Base-by-base conservation (phyloP, 2,888 invertebrate genomes). In the Drosophila siamana region DNA sequence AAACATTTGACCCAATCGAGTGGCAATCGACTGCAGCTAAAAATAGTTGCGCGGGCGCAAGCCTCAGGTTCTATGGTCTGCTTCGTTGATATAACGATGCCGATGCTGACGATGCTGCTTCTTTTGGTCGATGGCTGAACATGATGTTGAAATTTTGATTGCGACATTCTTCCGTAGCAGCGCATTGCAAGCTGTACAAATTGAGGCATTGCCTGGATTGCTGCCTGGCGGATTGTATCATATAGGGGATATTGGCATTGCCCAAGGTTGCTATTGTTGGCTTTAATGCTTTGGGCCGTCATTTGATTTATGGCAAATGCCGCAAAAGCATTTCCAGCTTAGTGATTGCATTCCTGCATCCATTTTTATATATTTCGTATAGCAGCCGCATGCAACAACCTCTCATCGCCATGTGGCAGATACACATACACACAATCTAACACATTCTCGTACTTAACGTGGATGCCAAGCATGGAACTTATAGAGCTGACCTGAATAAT, bases 81-180 rank as follows among this genome's bases (percentile, higher is more conserved):
- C 8, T 43, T 28, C 30, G 2, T 4, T 33, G 30, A 33, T 33
- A 19, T 19, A 19, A 3, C 19, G 13, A 11, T 47, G 46, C 48
- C 36, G 36, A 41, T 57, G 22, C 46, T 48, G 13, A 16, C 50
- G 30, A 52, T 46, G 24, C 38, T 13, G 33, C 30, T 48, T 63
- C 63, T 47, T 50, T 30, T 55, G 55, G 61, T 64, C 57, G 48
- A 46, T 52, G 60, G 68, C 70, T 67, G 24, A 80, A 83, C 83
- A 80, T 61, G 83, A 84, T 85, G 84, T 84, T 84, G 86, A 85
- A 85, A 86, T 86, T 85, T 86, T 84, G 84, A 86, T 85, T 85
- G 86, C 86, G 84, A 86, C 84, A 85, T 85, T 85, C 80, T 76
- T 80, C 46, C 40, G 78, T 55, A 59, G 19, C 68, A 71, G 56